Conservation (phyloP, 1,140 invertebrate species). For the Cyrtorhinus lividipennis region DNA sequence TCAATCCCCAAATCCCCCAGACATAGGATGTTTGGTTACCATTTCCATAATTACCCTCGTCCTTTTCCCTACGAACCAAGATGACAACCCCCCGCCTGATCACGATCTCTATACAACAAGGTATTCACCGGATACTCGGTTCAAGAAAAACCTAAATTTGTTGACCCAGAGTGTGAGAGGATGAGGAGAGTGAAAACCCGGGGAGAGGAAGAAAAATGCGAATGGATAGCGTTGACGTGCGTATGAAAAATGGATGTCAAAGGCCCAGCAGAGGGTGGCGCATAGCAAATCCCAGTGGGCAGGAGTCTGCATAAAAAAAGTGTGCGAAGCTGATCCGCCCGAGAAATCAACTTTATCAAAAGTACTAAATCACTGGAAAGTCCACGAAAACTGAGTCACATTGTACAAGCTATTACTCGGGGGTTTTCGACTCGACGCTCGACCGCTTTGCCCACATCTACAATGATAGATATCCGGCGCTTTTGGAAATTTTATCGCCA, state of each 20-base stretch:
- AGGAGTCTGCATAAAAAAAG: neutral
- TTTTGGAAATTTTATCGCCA: conserved; percentile 3
- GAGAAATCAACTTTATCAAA: conserved; percentile 8
- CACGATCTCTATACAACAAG: no score
- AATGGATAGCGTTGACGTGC: neutral
- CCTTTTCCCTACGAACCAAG: no score
- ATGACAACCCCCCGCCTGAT: no score
- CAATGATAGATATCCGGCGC: conserved; percentile 8
- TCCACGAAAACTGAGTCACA: neutral
- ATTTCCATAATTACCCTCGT: no score
- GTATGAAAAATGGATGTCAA: neutral
- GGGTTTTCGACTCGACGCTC: conserved; percentile 7
- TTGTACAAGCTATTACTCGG: neutral
- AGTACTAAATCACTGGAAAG: neutral
- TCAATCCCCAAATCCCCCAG: no score
- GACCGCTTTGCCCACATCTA: neutral
- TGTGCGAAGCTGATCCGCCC: neutral
- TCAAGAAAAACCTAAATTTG: no score
- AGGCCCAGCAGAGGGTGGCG: neutral
- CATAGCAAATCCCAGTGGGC: neutral
- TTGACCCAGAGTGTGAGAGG: no score
- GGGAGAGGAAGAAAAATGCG: neutral
- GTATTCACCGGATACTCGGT: no score
- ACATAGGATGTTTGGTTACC: no score
- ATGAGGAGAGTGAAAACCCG: no score